Evolutionary conservation across 2,888 invertebrate species (phyloP).

Genomic region (Enchytraeus crypticus): DNA sequence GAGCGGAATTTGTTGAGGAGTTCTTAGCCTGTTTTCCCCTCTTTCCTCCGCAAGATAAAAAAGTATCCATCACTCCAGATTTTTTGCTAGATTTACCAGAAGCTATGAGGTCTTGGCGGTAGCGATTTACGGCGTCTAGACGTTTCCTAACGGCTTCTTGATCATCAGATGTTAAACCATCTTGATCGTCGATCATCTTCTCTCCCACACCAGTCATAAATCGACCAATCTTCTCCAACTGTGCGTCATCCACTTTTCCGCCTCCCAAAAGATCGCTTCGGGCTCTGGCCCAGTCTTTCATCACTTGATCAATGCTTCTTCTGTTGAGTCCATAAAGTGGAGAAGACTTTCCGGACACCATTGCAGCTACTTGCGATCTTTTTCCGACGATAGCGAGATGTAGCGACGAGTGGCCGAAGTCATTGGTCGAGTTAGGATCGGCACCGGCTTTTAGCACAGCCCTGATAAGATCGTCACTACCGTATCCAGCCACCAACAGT

Average conservation of each 20-base stretch:
- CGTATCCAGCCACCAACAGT: slow-evolving; percentile 29
- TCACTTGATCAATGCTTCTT: slow-evolving; percentile 21
- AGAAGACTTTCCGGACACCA: background rate
- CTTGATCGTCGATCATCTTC: slow-evolving; percentile 17
- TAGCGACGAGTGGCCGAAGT: slow-evolving; percentile 29
- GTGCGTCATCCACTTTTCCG: slow-evolving; percentile 6
- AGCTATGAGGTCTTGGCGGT: slow-evolving; percentile 10
- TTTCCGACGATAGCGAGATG: slow-evolving; percentile 29
- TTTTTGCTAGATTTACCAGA: slow-evolving; percentile 9
- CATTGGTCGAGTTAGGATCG: slow-evolving; percentile 23
- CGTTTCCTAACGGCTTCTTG: slow-evolving; percentile 24
- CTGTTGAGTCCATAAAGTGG: slow-evolving; percentile 22
- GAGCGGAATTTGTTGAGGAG: background rate
- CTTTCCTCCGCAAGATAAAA: slow-evolving; percentile 28
- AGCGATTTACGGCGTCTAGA: slow-evolving; percentile 23
- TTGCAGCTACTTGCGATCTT: slow-evolving; percentile 17
- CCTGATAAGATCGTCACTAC: slow-evolving; percentile 22
- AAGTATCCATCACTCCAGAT: slow-evolving; percentile 14
- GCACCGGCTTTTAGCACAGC: slow-evolving; percentile 26
- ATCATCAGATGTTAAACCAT: slow-evolving; percentile 10
- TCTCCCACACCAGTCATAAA: slow-evolving; percentile 27
- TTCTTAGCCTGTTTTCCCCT: slow-evolving; percentile 15
- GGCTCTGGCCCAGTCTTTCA: slow-evolving; percentile 24
- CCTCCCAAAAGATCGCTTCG: slow-evolving; percentile 13
- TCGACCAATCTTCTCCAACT: slow-evolving; percentile 17